phyloP scores from a whole-genome alignment of 2,888 invertebrate species.

The Automeris io region DNA sequence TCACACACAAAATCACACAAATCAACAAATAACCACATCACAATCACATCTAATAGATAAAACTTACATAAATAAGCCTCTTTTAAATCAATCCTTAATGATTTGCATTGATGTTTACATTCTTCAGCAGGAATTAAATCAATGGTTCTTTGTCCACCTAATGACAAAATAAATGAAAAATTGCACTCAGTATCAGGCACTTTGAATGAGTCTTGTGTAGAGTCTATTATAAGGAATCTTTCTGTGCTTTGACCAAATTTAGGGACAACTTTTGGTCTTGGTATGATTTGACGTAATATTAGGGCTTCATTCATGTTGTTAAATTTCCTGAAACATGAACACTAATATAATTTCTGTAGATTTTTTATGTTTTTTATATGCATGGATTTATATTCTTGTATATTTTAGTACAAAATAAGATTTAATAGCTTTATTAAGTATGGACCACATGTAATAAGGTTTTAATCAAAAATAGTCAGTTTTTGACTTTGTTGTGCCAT shows the following conservation, averaged over 20 bases:
- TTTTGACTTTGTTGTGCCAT: too few species aligned
- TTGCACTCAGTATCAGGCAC: conserved; percentile 90
- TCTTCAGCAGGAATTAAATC: conserved; percentile 86
- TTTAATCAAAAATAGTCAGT: too few species aligned
- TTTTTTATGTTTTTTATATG: too few species aligned
- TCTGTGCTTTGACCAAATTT: conserved; percentile 87
- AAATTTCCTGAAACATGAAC: conserved; percentile 79
- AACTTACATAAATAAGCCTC: conserved; percentile 86
- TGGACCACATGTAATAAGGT: too few species aligned
- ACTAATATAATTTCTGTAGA: too few species aligned
- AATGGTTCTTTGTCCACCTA: conserved; percentile 83
- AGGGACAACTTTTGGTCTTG: conserved; percentile 82
- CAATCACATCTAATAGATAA: too few species aligned
- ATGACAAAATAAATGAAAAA: conserved; percentile 85
- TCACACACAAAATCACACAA: too few species aligned
- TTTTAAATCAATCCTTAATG: conserved; percentile 82
- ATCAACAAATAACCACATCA: too few species aligned
- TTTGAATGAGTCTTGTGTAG: conserved; percentile 79
- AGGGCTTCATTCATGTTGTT: conserved; percentile 86
- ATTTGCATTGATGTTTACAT: conserved; percentile 83
- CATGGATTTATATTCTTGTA: too few species aligned
- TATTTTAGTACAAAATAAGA: too few species aligned
- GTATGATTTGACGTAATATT: conserved; percentile 83
- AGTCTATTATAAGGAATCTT: conserved; percentile 86
- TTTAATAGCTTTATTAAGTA: too few species aligned